Conservation (phyloP, 2,888 invertebrate species). For the Tinea pellionella region DNA sequence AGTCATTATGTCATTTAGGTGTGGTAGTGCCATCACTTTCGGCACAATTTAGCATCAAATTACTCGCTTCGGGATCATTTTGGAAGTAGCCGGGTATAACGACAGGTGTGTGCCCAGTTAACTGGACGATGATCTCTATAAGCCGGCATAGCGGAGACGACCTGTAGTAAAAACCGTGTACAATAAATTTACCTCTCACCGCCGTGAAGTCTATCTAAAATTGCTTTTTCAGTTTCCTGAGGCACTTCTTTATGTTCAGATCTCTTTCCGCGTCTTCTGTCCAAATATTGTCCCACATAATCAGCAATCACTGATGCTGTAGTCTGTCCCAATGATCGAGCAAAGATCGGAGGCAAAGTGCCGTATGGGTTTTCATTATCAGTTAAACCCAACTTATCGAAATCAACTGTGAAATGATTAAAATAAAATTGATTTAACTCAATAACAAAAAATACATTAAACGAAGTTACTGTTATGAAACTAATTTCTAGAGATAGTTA, state of each 20-base stretch:
- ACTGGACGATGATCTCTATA: no score
- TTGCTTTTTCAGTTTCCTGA: slow-evolving; percentile 42
- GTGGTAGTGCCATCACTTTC: no score
- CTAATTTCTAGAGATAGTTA: background rate
- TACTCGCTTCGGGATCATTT: no score
- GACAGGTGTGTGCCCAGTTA: no score
- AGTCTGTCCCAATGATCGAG: slow-evolving; percentile 79
- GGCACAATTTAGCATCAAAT: no score
- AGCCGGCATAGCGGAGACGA: no score
- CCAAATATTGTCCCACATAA: slow-evolving; percentile 78
- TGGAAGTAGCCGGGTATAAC: no score
- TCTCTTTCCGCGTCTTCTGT: slow-evolving; percentile 68
- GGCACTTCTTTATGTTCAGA: slow-evolving; percentile 33
- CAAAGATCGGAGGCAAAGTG: slow-evolving; percentile 79
- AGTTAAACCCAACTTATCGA: slow-evolving; percentile 86
- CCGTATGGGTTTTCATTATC: slow-evolving; percentile 91
- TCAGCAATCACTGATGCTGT: slow-evolving; percentile 78
- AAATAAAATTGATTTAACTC: background rate
- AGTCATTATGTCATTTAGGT: no score
- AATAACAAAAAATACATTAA: background rate
- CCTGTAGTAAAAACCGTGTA: no score
- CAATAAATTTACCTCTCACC: slow-evolving; percentile 72
- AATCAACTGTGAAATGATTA: slow-evolving; percentile 74
- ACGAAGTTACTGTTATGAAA: background rate
- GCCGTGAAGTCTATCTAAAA: slow-evolving; percentile 74